Conservation (phyloP, 2,797 vertebrate genomes). For the Brachyrhaphis roseni region DNA sequence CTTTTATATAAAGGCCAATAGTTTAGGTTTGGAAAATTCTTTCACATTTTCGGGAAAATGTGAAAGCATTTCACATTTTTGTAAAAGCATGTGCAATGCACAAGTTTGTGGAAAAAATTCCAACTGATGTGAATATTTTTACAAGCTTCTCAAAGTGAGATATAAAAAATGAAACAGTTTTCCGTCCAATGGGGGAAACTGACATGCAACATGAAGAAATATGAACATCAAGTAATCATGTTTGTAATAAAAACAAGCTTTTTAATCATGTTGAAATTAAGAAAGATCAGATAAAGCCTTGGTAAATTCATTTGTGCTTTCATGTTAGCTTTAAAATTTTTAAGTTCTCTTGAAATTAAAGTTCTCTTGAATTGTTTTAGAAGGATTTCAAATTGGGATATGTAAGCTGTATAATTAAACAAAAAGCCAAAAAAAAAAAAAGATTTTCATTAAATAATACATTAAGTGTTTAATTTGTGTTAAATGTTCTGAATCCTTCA, state of each 20-base stretch:
- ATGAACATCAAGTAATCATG: not conserved
- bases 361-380: not conserved
- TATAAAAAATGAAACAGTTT: not conserved
- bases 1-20: not conserved
- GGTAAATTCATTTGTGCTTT: not conserved
- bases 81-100: no score
- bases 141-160: not conserved
- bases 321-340: not conserved
- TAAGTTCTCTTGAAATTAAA: not conserved
- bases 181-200: not conserved
- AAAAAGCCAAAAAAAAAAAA: not conserved
- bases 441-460: not conserved
- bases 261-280: not conserved
- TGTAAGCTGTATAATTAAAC: not conserved
- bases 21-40: not conserved
- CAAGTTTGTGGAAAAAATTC: no score
- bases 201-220: not conserved
- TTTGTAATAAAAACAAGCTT: not conserved
- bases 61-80: not conserved
- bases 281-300: no score
- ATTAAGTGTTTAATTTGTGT: not conserved
- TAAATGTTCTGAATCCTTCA: not conserved
- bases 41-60: not conserved
- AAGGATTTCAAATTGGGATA: not conserved
- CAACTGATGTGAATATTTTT: not conserved